Percentiles rank a stretch among this genome's conserved stretches.
phyloP scores from a whole-genome alignment of 2,113 vertebrate genomes.

The Thryonomys swinderianus region DNA sequence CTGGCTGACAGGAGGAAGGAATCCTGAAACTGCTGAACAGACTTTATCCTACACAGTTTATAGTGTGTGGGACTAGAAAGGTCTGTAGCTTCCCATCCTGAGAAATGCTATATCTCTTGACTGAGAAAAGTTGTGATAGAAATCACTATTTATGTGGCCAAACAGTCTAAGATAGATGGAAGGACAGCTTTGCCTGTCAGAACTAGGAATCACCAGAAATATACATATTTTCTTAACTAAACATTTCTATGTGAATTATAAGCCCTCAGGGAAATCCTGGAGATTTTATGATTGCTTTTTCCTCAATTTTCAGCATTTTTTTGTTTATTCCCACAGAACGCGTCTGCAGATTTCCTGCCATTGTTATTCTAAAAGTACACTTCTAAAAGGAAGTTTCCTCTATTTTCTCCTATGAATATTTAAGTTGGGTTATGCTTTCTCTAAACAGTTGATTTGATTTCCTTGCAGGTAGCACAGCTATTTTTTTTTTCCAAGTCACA shows the following conservation, averaged over 20 bases:
- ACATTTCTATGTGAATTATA: neutral
- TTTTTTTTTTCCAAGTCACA: neutral
- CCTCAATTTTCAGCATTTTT: neutral
- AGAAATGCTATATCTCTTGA: neutral
- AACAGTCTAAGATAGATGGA: fast-evolving
- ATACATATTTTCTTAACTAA: neutral
- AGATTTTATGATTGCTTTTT: neutral
- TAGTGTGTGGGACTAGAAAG: neutral
- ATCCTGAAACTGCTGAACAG: neutral
- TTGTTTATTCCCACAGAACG: fast-evolving
- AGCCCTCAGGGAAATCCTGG: neutral
- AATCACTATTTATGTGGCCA: neutral
- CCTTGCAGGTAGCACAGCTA: neutral
- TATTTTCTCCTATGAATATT: neutral
- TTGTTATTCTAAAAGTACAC: neutral
- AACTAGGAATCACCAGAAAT: neutral
- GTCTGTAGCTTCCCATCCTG: neutral
- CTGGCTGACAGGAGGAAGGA: neutral
- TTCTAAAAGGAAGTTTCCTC: neutral
- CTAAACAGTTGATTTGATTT: neutral
- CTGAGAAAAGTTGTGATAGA: neutral
- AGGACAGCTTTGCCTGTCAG: neutral
- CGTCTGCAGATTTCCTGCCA: neutral
- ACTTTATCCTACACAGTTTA: neutral
- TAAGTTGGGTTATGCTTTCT: neutral